Percentiles rank a stretch among this genome's conserved stretches.
Evolutionary conservation across 1,140 invertebrate species (phyloP).

Genomic region (Procambarus clarkii): DNA sequence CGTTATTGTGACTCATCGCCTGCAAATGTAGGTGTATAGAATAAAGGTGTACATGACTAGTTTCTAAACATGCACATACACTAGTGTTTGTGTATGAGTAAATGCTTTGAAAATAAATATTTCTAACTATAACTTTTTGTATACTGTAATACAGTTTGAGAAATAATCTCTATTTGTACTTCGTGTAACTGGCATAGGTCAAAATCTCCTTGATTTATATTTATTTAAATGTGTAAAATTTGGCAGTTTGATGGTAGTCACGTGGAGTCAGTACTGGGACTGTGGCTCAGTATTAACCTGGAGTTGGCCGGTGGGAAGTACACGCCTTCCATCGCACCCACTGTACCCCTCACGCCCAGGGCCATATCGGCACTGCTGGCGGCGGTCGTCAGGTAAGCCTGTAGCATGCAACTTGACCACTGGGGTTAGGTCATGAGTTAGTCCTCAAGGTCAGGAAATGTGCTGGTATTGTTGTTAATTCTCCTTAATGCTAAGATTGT

Average conservation of each 20-base stretch:
- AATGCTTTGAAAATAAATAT: too few relatives aligned
- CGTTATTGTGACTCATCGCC: too few relatives aligned
- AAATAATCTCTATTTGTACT: too few relatives aligned
- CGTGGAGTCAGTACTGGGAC: constrained; percentile 73
- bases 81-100: too few relatives aligned
- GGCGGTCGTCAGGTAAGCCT: constrained; percentile 72
- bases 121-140: too few relatives aligned
- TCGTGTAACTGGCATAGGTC: too few relatives aligned
- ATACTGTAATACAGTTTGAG: too few relatives aligned
- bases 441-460: neutral
- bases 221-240: too few relatives aligned
- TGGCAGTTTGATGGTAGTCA: constrained; percentile 67
- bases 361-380: constrained; percentile 72
- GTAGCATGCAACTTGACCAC: neutral
- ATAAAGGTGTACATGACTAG: too few relatives aligned
- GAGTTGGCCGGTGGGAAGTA: constrained; percentile 71
- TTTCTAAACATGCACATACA: neutral
- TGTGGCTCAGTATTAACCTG: constrained; percentile 74
- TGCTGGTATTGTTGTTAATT: neutral
- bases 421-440: constrained; percentile 2
- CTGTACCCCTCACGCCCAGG: constrained; percentile 71
- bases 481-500: neutral
- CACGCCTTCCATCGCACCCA: constrained; percentile 71
- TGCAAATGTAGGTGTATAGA: too few relatives aligned
- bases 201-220: too few relatives aligned